A percentile compares a stretch with the other conserved stretches of the same genome.
phyloP scores from a whole-genome alignment of 2,113 vertebrate species.

The Tonatia bakeri region DNA sequence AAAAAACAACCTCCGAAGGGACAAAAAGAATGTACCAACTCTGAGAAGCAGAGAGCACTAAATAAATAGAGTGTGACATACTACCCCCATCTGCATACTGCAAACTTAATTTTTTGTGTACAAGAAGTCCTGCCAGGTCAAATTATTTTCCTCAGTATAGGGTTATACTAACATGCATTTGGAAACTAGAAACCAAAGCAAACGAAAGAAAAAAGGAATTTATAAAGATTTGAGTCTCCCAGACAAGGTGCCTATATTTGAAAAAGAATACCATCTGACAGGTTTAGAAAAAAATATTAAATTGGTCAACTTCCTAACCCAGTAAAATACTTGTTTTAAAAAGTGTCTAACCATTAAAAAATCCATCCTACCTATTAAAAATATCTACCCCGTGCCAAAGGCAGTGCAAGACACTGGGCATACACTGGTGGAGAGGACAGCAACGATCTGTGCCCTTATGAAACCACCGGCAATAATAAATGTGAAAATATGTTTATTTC shows the following conservation, averaged over 20 bases:
- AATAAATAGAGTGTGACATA: not conserved
- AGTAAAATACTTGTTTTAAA: not conserved
- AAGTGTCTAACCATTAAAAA: slow-evolving; percentile 12
- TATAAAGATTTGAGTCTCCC: not conserved
- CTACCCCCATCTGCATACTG: not conserved
- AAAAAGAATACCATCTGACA: not conserved
- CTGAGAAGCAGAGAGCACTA: slow-evolving; percentile 3
- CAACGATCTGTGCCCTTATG: not conserved
- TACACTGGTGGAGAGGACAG: not conserved
- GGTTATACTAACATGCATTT: not conserved
- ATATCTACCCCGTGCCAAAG: not conserved
- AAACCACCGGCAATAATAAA: not conserved
- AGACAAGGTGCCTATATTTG: not conserved
- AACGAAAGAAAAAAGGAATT: slow-evolving; percentile 26
- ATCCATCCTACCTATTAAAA: slow-evolving; percentile 3
- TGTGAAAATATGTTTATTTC: not conserved
- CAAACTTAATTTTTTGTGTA: slow-evolving; percentile 18
- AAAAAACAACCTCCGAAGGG: not conserved
- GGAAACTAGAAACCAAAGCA: slow-evolving; percentile 12
- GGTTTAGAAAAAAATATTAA: not conserved
- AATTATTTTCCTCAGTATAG: not conserved
- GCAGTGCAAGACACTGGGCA: not conserved
- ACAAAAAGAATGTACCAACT: not conserved
- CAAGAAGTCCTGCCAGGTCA: not conserved
- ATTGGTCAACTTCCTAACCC: not conserved